Conservation (phyloP, 2,797 vertebrate genomes). For the Karalla daura region DNA sequence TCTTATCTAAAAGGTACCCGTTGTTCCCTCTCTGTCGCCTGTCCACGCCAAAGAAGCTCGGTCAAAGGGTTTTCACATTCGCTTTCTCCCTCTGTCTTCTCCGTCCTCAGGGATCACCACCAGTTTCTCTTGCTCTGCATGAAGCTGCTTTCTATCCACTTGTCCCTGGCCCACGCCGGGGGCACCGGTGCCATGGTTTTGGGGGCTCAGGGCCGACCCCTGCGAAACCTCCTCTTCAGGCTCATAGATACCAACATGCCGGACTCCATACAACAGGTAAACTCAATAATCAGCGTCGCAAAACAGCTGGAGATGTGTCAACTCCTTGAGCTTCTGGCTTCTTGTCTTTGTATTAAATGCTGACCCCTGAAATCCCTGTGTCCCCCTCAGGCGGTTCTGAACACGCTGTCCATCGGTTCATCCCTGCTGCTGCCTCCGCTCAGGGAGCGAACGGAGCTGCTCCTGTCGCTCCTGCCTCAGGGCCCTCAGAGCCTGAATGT, state of each 20-base stretch:
- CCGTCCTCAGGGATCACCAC: constrained; percentile 86
- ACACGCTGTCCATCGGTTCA: constrained; percentile 86
- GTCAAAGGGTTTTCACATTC: too few species aligned
- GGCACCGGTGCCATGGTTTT: constrained; percentile 86
- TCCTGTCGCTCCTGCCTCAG: constrained; percentile 88
- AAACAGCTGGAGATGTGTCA: too few species aligned
- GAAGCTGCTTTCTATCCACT: constrained; percentile 87
- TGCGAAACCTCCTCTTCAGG: constrained; percentile 87
- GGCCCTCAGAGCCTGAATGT: constrained; percentile 87
- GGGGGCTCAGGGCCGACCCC: constrained; percentile 84
- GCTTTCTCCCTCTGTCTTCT: too few species aligned
- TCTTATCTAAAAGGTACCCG: constrained; percentile 84
- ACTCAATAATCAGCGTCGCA: background rate
- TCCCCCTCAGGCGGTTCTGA: constrained; percentile 83
- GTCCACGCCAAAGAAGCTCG: too few species aligned
- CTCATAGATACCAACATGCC: constrained; percentile 87
- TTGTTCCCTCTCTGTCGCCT: background rate
- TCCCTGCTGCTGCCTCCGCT: constrained; percentile 87
- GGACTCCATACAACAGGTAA: constrained; percentile 87
- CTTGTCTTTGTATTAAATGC: too few species aligned
- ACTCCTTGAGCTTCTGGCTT: too few species aligned
- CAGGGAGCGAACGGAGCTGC: constrained; percentile 87
- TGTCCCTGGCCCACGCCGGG: constrained; percentile 87
- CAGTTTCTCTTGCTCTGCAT: constrained; percentile 88
- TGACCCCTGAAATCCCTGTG: constrained; percentile 1